phyloP scores from a whole-genome alignment of 2,797 vertebrate species.

The Eutrigla gurnardus region DNA sequence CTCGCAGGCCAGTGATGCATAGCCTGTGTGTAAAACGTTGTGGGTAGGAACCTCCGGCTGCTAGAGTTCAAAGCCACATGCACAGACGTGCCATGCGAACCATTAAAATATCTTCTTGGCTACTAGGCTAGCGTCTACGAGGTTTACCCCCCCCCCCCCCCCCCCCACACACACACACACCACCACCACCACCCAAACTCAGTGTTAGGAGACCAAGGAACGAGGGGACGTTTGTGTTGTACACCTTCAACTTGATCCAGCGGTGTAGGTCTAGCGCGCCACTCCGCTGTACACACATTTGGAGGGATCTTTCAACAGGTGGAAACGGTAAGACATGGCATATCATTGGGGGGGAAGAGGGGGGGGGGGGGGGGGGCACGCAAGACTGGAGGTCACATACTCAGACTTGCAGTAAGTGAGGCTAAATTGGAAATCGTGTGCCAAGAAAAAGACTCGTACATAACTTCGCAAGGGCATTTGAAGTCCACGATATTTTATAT shows the following conservation, averaged over 20 bases:
- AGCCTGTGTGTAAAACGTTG: constrained; percentile 88
- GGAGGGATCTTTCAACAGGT: constrained; percentile 91
- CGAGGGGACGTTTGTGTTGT: constrained; percentile 59
- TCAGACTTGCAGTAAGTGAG: constrained; percentile 36
- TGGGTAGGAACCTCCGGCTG: constrained; percentile 95
- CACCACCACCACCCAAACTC: constrained; percentile 71
- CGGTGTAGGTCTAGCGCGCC: constrained; percentile 41
- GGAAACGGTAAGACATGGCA: constrained; percentile 82
- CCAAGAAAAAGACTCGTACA: constrained; percentile 13
- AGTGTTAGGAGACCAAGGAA: constrained; percentile 84
- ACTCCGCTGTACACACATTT: constrained; percentile 62
- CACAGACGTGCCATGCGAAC: constrained; percentile 95
- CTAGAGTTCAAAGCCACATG: constrained; percentile 98
- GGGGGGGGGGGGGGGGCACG: background rate
- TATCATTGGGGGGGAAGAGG: constrained; percentile 36
- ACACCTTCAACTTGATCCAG: constrained; percentile 47
- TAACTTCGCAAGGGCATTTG: constrained; percentile 3
- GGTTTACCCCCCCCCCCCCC: constrained; percentile 33
- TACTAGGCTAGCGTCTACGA: constrained; percentile 89
- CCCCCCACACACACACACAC: no score
- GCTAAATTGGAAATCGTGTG: constrained; percentile 10
- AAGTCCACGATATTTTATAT: background rate
- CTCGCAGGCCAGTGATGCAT: constrained; percentile 81
- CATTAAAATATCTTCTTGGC: constrained; percentile 97
- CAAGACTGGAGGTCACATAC: constrained; percentile 17